Evolutionary conservation across 2,888 invertebrate species (phyloP), one percentile per base, ranked within the genome.

Genomic region (Cheilosia vernalis): DNA sequence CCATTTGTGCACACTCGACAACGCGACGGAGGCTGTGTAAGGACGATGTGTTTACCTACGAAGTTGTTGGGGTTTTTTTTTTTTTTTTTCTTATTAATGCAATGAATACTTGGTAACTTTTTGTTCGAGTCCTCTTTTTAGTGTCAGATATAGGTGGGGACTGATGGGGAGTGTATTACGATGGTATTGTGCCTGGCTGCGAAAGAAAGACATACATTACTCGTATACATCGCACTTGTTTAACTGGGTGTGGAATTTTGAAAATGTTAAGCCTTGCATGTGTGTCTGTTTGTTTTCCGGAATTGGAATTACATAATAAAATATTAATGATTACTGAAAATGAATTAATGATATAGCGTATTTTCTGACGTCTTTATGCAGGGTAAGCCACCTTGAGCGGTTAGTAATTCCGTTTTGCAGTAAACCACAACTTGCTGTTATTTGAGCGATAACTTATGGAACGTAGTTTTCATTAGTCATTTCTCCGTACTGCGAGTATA

Each of bases 21-120:
- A 40, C 58, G 49, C 60, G 44, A 61, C 30, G 47, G 49, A 66
- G 42, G 33, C 37, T 49, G 78, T 24, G 55, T 44, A 47, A 82
- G 63, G 44, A 82, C 56, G 37, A 64, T 51, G 27, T 51, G 63
- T 69, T 76, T 70, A 53, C 58, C 53, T 60, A n/a, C 21, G 55
- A 63, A 1, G 10, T 24, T 21, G 21, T 60, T 44, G 15, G 9
- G 1, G 3, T 6, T 15, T 33, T 30, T 33, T 21, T 21, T 24
- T 33, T 42, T 82, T 42, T 82, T 30, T 64, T 66, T 72, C 53
- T 64, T 69, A n/a, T 44, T 61, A 66, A 70, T 66, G 77, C 72
- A 66, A 82, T 82, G 77, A 77, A 77, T 82, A 66, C 72, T 82
- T 60, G 42, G 44, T 47, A 64, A 47, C 51, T 58, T 69, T 56